Evolutionary conservation across 2,888 invertebrate genomes (phyloP).

Genomic region (Nebria brevicollis): DNA sequence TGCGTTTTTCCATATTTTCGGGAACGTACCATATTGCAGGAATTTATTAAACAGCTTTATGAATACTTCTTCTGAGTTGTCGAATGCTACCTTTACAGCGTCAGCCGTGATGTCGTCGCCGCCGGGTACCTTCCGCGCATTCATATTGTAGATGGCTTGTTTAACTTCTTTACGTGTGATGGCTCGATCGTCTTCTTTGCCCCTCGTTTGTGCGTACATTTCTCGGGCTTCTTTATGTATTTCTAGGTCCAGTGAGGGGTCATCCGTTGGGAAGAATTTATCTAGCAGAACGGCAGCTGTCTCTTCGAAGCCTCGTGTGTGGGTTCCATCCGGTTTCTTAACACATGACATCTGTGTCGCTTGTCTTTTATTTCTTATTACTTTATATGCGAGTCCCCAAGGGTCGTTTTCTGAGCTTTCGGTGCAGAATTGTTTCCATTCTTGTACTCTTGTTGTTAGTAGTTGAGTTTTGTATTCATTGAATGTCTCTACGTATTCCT

Average conservation of each 20-base stretch:
- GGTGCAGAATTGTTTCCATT: conserved; percentile 42
- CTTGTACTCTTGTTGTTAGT: conserved; percentile 14
- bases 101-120: conserved; percentile 36
- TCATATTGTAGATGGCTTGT: conserved; percentile 16
- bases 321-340: not conserved
- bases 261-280: conserved; percentile 35
- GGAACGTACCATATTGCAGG: conserved; percentile 24
- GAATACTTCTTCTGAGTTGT: conserved; percentile 5
- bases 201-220: not conserved
- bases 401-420: conserved; percentile 36
- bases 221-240: too few species aligned
- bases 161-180: conserved; percentile 21
- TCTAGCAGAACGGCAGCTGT: conserved; percentile 19
- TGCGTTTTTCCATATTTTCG: too few species aligned
- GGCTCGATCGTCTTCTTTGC: not conserved
- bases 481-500: too few species aligned
- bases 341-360: too few species aligned
- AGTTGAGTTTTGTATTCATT: not conserved
- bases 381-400: conserved; percentile 42
- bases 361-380: too few species aligned
- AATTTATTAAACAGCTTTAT: conserved; percentile 24
- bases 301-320: conserved; percentile 21
- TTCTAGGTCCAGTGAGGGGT: not conserved
- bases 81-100: conserved; percentile 19
- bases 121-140: conserved; percentile 35